These are phyloP conservation scores for Melipona bicolor DNA, from an alignment of 2,888 invertebrate genomes.

Conservation along the genomic window DNA sequence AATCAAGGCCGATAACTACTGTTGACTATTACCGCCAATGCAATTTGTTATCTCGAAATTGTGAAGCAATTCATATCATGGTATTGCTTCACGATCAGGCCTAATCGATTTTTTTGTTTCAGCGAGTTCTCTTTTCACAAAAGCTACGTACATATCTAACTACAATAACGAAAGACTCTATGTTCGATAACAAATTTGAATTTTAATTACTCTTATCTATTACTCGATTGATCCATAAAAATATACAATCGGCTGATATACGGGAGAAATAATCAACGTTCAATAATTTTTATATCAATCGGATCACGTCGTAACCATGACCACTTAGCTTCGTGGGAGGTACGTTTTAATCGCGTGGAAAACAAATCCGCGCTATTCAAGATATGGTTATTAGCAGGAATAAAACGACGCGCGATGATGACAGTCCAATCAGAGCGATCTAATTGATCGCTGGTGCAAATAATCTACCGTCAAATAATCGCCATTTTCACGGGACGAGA, in stretches of 20 bases:
- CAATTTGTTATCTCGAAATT: constrained; percentile 48
- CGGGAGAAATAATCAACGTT: background rate
- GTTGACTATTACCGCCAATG: constrained; percentile 52
- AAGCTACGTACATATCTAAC: background rate
- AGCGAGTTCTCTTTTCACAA: background rate
- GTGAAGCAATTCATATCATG: constrained; percentile 34
- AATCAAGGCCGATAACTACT: constrained; percentile 69
- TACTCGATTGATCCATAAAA: background rate
- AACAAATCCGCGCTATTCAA: background rate
- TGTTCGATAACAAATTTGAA: background rate
- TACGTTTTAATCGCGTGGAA: background rate
- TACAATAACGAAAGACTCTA: background rate
- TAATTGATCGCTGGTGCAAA: constrained; percentile 8
- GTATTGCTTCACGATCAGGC: background rate
- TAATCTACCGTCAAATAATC: constrained; percentile 37
- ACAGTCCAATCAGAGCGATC: constrained; percentile 36
- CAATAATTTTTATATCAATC: background rate
- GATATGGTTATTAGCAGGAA: background rate
- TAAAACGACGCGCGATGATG: background rate
- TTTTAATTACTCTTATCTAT: background rate
- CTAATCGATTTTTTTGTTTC: background rate
- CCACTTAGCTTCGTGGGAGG: background rate
- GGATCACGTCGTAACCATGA: background rate
- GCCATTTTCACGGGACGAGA: background rate
- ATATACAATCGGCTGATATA: background rate